Percentiles rank a stretch among this genome's conserved stretches.
These are phyloP conservation scores for Hydrotaea cyrtoneurina DNA, from an alignment of 2,888 invertebrate species.

Conservation along the genomic window DNA sequence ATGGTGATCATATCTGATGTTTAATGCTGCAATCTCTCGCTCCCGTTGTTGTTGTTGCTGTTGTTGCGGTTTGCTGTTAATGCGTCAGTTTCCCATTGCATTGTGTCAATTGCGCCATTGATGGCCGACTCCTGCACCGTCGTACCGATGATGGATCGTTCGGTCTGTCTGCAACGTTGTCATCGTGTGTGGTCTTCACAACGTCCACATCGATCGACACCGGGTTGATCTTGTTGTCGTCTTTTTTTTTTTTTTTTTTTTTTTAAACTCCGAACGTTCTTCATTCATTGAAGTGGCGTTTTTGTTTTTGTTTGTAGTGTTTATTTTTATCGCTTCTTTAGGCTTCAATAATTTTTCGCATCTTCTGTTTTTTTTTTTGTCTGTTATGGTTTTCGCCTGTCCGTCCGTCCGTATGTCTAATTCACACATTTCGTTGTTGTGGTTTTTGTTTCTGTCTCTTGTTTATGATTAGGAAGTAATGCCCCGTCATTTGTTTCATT, in stretches of 20 bases:
- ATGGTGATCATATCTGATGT: conserved; percentile 18
- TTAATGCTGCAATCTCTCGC: no score
- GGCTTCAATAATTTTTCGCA: conserved; percentile 33
- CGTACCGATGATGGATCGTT: background rate
- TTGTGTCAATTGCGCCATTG: conserved; percentile 60
- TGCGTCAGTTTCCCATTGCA: conserved; percentile 55
- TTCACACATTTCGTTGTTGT: conserved; percentile 23
- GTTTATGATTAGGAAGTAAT: conserved; percentile 37
- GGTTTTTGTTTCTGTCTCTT: conserved; percentile 3
- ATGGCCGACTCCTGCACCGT: background rate
- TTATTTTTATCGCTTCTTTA: background rate
- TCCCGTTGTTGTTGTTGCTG: no score
- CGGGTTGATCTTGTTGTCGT: conserved; percentile 28
- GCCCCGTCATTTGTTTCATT: conserved; percentile 11
- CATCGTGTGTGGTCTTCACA: conserved; percentile 28
- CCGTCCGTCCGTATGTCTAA: background rate
- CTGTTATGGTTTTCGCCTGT: background rate
- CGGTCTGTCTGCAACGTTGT: background rate
- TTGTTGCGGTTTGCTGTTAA: background rate
- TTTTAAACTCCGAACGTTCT: background rate
- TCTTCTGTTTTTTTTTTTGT: background rate
- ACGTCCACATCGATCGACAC: conserved; percentile 1
- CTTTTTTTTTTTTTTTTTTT: background rate
- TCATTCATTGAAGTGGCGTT: conserved; percentile 21
- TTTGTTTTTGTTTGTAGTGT: background rate